phyloP scores from a whole-genome alignment of 1,140 invertebrate genomes.

The Battus philenor region DNA sequence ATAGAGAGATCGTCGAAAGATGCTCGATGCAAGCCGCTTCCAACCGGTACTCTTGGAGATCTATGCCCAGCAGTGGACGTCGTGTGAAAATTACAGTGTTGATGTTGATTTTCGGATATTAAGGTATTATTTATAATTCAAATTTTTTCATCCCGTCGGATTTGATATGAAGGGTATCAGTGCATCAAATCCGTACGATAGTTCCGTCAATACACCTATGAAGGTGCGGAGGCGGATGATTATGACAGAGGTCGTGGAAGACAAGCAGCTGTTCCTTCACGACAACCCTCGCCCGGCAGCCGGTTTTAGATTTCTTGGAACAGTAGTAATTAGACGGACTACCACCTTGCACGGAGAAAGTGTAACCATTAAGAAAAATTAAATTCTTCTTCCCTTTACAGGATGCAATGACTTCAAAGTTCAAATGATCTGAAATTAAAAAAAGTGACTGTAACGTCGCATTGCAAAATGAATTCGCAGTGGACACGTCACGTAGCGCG shows the following conservation, averaged over 20 bases:
- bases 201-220: slow-evolving; percentile 25
- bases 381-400: slow-evolving; percentile 28
- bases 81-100: no score
- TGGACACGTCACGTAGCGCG: no score
- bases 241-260: slow-evolving; percentile 22
- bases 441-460: no score
- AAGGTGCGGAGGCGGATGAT: slow-evolving; percentile 27
- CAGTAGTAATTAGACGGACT: slow-evolving; percentile 31
- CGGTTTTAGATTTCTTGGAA: slow-evolving; percentile 26
- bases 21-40: no score
- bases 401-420: slow-evolving; percentile 26
- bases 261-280: slow-evolving; percentile 17
- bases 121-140: no score
- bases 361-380: slow-evolving; percentile 29
- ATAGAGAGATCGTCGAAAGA: no score
- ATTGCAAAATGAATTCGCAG: no score
- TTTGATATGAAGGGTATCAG: neutral
- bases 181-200: slow-evolving; percentile 18
- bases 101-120: no score
- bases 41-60: no score
- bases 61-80: neutral
- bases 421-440: no score
- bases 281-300: slow-evolving; percentile 27
- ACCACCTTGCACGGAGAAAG: slow-evolving; percentile 31
- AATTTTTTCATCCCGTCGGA: no score